phyloP scores from a whole-genome alignment of 2,113 vertebrate species.

The Rhineura floridana region DNA sequence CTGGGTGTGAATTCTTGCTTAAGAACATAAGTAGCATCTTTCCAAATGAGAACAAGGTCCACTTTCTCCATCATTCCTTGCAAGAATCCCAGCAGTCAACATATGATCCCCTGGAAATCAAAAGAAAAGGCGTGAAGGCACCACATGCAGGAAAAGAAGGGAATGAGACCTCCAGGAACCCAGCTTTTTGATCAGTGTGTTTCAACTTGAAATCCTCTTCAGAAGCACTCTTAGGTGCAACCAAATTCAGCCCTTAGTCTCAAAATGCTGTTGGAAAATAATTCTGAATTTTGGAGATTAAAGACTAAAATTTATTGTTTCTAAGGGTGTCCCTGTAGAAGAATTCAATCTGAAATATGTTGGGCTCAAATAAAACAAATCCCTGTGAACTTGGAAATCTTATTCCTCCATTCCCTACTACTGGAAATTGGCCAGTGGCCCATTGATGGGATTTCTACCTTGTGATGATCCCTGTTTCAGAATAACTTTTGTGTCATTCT shows the following conservation, averaged over 20 bases:
- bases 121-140: background rate
- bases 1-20: background rate
- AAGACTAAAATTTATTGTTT: background rate
- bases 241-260: background rate
- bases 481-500: background rate
- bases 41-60: background rate
- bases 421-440: too few species aligned
- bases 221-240: background rate
- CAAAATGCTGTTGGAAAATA: background rate
- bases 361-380: background rate
- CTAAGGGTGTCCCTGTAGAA: background rate
- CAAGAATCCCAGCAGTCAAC: background rate
- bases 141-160: background rate
- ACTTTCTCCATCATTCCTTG: background rate
- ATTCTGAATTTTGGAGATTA: background rate
- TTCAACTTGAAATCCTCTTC: background rate
- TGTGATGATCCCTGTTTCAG: background rate
- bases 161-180: background rate
- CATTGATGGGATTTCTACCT: background rate
- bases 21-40: background rate
- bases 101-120: background rate
- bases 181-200: background rate
- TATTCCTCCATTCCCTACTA: background rate
- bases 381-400: background rate
- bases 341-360: background rate